Conservation (phyloP, 2,888 invertebrate genomes). For the Luperina nickerlii region DNA sequence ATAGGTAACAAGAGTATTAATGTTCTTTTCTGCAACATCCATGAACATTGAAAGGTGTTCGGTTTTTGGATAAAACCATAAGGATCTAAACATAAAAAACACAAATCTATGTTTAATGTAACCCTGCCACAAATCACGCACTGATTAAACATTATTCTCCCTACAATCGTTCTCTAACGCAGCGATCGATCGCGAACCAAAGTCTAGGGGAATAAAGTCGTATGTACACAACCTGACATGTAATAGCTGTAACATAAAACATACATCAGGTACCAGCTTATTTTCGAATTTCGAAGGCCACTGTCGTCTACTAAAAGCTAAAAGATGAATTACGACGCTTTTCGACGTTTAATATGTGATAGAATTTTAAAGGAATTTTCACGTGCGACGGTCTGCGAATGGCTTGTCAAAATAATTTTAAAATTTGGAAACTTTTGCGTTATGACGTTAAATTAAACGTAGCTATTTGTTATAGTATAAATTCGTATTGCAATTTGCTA, state of each 20-base stretch:
- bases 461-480: neutral
- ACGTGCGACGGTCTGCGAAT: slow-evolving; percentile 53
- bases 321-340: slow-evolving; percentile 74
- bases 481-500: neutral
- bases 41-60: neutral
- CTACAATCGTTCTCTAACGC: slow-evolving; percentile 6
- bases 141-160: slow-evolving; percentile 23
- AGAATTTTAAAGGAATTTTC: slow-evolving; percentile 71
- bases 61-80: neutral
- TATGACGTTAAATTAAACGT: slow-evolving; percentile 1
- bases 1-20: neutral
- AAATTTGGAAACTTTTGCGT: slow-evolving; percentile 38
- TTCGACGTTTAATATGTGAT: slow-evolving; percentile 72
- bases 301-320: slow-evolving; percentile 69
- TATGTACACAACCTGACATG: slow-evolving; percentile 32
- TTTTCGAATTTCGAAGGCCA: slow-evolving; percentile 53
- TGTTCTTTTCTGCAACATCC: neutral
- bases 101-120: neutral
- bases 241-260: slow-evolving; percentile 50
- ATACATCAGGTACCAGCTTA: slow-evolving; percentile 52
- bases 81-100: neutral
- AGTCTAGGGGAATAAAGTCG: slow-evolving; percentile 8
- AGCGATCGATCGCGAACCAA: slow-evolving; percentile 19
- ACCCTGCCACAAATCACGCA: neutral
- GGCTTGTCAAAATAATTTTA: slow-evolving; percentile 30